Evolutionary conservation across 1,140 invertebrate genomes (phyloP).

Genomic region (Pteromalus puparum): DNA sequence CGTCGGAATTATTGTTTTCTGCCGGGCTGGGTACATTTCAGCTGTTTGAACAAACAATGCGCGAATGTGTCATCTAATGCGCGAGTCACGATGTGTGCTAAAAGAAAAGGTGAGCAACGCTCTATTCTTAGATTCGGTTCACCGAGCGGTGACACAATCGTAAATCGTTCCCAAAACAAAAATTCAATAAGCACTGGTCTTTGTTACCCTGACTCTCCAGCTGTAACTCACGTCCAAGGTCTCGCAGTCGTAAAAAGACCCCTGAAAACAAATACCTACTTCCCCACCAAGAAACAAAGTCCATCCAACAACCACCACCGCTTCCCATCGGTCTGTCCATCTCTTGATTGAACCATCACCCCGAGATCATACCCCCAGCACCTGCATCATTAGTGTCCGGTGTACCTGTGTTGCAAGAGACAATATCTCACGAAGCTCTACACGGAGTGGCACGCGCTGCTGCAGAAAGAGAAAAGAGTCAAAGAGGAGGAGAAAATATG

Average conservation of each 20-base stretch:
- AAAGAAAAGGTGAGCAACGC: background rate
- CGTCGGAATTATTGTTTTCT: background rate
- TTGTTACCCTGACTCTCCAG: too few relatives aligned
- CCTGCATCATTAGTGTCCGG: background rate
- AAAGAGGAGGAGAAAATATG: conserved; percentile 16
- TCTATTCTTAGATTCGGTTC: background rate
- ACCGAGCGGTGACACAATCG: background rate
- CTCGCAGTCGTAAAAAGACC: background rate
- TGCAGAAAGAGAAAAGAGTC: conserved; percentile 38
- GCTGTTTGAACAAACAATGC: background rate
- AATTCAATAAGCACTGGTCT: background rate
- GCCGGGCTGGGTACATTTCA: background rate
- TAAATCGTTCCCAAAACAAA: background rate
- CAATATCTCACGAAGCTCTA: background rate
- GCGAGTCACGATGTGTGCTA: background rate
- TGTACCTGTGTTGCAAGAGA: background rate
- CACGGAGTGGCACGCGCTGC: conserved; percentile 5
- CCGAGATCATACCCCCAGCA: background rate
- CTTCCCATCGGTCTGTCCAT: background rate
- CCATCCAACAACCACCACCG: background rate
- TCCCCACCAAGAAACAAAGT: too few relatives aligned
- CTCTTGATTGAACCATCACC: conserved; percentile 7
- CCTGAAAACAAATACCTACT: background rate
- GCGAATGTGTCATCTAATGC: too few relatives aligned
- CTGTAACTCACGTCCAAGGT: background rate